Conservation (phyloP, 1,140 invertebrate species). For the Prorops nasuta region DNA sequence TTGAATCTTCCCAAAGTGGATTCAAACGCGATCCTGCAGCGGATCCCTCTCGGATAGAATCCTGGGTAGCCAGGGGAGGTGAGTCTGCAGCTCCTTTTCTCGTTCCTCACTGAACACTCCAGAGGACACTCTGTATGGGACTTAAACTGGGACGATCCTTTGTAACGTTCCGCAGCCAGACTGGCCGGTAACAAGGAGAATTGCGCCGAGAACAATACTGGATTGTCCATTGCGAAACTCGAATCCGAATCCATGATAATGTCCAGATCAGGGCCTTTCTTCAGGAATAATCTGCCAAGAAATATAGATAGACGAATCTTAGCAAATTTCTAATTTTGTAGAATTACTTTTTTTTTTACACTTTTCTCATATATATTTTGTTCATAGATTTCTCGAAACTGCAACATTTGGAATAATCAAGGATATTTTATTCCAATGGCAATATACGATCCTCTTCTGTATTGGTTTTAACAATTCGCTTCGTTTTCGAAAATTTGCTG, state of each 20-base stretch:
- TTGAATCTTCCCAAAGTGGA: constrained; percentile 38
- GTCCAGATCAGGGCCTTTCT: constrained; percentile 37
- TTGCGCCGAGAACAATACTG: constrained; percentile 46
- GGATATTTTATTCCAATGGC: constrained; percentile 11
- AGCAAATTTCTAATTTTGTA: neutral
- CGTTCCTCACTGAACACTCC: constrained; percentile 39
- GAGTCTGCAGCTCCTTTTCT: constrained; percentile 33
- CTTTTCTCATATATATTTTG: too few species aligned
- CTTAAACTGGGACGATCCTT: constrained; percentile 22
- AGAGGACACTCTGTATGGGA: constrained; percentile 30
- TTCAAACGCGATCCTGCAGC: constrained; percentile 37
- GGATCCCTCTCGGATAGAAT: constrained; percentile 41
- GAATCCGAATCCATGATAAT: constrained; percentile 40
- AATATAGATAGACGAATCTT: neutral
- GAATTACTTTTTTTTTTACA: too few species aligned
- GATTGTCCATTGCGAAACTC: constrained; percentile 42
- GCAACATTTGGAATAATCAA: neutral
- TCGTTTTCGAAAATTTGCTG: too few species aligned
- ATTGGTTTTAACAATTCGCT: too few species aligned
- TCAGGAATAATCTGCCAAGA: constrained; percentile 33
- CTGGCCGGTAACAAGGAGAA: constrained; percentile 37
- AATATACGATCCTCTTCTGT: too few species aligned
- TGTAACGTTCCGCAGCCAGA: constrained; percentile 33
- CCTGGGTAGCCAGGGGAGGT: constrained; percentile 41
- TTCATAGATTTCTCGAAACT: constrained; percentile 7